phyloP scores from a whole-genome alignment of 1,140 invertebrate genomes.

The Lerema accius region DNA sequence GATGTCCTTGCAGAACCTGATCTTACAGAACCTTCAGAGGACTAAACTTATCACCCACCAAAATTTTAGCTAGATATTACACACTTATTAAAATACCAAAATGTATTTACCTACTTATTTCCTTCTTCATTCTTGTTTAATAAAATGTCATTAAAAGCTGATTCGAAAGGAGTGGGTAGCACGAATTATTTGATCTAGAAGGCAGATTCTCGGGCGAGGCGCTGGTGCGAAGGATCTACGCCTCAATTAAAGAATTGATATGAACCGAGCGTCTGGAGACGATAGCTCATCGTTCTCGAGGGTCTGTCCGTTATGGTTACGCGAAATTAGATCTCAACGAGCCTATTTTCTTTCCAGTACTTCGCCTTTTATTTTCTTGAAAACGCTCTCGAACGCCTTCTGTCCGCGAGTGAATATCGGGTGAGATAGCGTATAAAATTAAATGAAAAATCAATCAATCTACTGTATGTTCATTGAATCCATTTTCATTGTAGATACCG shows the following conservation, averaged over 20 bases:
- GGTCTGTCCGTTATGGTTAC: slow-evolving; percentile 74
- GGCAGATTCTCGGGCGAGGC: slow-evolving; percentile 45
- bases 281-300: slow-evolving; percentile 78
- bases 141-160: slow-evolving; percentile 17
- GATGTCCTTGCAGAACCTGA: slow-evolving; percentile 6
- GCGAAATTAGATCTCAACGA: slow-evolving; percentile 84
- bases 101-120: neutral
- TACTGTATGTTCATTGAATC: too few species aligned
- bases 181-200: slow-evolving; percentile 18
- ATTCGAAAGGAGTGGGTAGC: neutral
- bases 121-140: neutral
- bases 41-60: slow-evolving; percentile 11
- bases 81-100: too few species aligned
- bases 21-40: slow-evolving; percentile 34
- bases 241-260: slow-evolving; percentile 80
- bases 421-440: slow-evolving; percentile 1
- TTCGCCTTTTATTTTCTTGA: slow-evolving; percentile 58
- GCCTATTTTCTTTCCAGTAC: slow-evolving; percentile 69
- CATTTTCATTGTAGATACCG: too few species aligned
- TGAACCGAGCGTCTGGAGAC: slow-evolving; percentile 71
- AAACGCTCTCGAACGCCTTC: slow-evolving; percentile 33
- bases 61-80: too few species aligned
- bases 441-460: slow-evolving; percentile 2
- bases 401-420: slow-evolving; percentile 11
- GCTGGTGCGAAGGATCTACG: slow-evolving; percentile 53